Evolutionary conservation across 2,797 vertebrate genomes (phyloP).

Genomic region (Mus minutoides): DNA sequence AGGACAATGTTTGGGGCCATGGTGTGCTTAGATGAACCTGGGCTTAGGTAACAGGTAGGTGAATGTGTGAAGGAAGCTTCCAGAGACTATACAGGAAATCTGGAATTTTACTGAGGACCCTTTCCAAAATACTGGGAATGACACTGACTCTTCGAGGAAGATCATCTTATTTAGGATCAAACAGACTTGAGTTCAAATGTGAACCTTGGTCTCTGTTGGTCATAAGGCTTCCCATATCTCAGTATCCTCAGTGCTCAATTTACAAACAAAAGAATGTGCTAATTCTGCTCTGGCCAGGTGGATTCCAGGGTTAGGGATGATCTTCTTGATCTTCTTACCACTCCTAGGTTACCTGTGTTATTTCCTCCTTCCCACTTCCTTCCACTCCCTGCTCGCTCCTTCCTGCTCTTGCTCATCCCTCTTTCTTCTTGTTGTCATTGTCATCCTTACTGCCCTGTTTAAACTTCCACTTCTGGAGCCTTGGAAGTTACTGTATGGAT

Average conservation of each 20-base stretch:
- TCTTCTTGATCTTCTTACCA: background rate
- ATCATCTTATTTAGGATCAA: background rate
- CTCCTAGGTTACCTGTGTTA: background rate
- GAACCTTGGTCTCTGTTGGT: background rate
- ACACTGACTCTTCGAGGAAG: background rate
- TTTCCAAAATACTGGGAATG: background rate
- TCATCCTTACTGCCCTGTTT: background rate
- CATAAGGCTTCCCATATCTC: background rate
- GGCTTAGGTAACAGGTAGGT: background rate
- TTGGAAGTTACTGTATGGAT: background rate
- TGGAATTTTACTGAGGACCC: background rate
- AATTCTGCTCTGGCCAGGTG: background rate
- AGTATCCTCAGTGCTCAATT: background rate
- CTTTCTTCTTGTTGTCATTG: background rate
- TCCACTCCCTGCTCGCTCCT: too few relatives aligned
- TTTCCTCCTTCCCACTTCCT: background rate
- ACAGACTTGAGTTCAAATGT: background rate
- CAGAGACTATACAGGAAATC: background rate
- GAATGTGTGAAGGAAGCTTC: background rate
- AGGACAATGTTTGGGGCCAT: background rate
- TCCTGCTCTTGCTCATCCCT: too few relatives aligned
- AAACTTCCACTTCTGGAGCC: background rate
- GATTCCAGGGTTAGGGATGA: background rate
- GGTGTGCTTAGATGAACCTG: background rate
- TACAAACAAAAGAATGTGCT: background rate